phyloP scores from a whole-genome alignment of 2,888 invertebrate genomes.

The Corythucha ciliata region DNA sequence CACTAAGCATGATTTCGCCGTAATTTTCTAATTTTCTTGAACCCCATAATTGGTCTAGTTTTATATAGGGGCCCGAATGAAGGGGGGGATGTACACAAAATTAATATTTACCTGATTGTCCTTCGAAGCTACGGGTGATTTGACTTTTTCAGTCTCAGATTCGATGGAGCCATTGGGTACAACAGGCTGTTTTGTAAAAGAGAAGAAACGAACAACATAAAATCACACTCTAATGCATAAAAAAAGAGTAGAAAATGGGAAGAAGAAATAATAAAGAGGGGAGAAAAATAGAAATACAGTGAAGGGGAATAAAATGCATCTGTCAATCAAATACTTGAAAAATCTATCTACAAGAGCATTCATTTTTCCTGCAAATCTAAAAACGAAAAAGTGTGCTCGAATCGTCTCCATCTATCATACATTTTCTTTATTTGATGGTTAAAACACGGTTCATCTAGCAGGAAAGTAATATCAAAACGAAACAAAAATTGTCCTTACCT shows the following conservation, averaged over 20 bases:
- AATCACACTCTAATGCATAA: background rate
- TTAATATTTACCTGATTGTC: constrained; percentile 69
- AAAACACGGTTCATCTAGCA: background rate
- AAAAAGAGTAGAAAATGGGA: background rate
- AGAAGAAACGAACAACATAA: constrained; percentile 13
- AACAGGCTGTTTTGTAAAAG: constrained; percentile 40
- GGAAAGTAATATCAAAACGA: background rate
- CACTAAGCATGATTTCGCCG: too few species aligned
- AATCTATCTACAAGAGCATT: background rate
- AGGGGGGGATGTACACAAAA: background rate
- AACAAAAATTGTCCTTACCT: constrained; percentile 13
- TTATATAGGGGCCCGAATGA: background rate
- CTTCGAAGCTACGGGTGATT: constrained; percentile 70
- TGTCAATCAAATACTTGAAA: background rate
- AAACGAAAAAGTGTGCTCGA: background rate
- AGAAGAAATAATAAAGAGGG: background rate
- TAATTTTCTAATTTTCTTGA: too few species aligned
- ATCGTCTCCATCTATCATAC: background rate
- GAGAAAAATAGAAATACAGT: background rate
- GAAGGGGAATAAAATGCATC: background rate
- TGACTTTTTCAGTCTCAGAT: constrained; percentile 49
- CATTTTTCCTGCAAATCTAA: background rate
- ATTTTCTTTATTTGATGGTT: too few species aligned
- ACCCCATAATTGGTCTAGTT: too few species aligned
- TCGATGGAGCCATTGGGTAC: constrained; percentile 53